phyloP scores from a whole-genome alignment of 2,797 vertebrate species.

The Sebastes hubbsi region DNA sequence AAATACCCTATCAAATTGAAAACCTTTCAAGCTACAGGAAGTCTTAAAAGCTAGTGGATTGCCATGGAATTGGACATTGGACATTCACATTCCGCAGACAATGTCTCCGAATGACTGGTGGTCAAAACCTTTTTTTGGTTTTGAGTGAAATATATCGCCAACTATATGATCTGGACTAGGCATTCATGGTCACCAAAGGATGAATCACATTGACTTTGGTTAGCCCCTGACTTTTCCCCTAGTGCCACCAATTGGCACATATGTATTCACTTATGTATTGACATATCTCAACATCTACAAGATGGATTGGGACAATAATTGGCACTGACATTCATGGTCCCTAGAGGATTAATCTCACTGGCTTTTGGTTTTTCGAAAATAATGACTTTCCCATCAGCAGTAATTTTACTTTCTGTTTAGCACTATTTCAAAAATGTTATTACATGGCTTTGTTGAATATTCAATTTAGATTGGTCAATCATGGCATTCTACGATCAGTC shows the following conservation, averaged over 20 bases:
- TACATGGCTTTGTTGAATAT: too few relatives aligned
- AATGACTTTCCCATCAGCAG: neutral
- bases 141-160: neutral
- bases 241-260: neutral
- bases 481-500: too few relatives aligned
- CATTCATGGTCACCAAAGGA: neutral
- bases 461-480: too few relatives aligned
- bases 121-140: neutral
- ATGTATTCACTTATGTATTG: neutral
- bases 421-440: neutral
- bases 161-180: neutral
- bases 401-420: neutral
- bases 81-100: neutral
- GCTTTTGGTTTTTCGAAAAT: neutral
- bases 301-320: neutral
- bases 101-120: neutral
- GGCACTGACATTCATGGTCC: neutral
- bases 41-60: neutral
- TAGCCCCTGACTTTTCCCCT: neutral
- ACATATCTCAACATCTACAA: neutral
- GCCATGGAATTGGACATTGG: neutral
- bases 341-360: neutral
- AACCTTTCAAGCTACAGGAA: too few relatives aligned
- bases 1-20: neutral
- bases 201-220: neutral